phyloP scores from a whole-genome alignment of 2,888 invertebrate genomes.

The Drosophila quinaria region DNA sequence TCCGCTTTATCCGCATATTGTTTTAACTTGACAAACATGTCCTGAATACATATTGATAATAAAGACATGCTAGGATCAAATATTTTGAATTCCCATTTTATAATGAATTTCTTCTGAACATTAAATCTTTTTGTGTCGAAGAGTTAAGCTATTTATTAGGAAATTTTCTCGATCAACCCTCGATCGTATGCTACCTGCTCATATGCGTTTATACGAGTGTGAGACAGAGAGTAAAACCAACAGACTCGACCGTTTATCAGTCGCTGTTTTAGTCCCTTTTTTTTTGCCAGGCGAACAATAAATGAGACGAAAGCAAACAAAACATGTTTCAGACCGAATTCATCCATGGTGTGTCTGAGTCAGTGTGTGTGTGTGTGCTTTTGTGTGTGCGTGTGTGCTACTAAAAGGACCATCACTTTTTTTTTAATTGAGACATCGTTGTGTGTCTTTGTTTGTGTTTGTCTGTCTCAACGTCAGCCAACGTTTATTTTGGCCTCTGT shows the following conservation, averaged over 20 bases:
- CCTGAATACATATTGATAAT: no score
- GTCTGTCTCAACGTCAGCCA: constrained; percentile 37
- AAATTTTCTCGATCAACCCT: constrained; percentile 1
- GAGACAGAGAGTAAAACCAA: constrained; percentile 24
- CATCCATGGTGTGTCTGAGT: constrained; percentile 29
- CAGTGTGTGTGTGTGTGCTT: constrained; percentile 6
- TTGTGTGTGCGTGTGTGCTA: constrained; percentile 13
- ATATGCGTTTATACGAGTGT: not conserved
- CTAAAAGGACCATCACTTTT: constrained; percentile 67
- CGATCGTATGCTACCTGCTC: not conserved
- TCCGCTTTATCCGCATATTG: no score
- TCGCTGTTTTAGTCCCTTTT: constrained; percentile 51
- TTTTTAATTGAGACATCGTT: constrained; percentile 78
- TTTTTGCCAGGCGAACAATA: constrained; percentile 62
- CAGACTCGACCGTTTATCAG: constrained; percentile 54
- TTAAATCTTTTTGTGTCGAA: no score
- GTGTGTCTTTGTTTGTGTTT: constrained; percentile 41
- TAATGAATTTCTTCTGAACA: no score
- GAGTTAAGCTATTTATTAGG: no score
- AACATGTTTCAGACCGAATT: constrained; percentile 62
- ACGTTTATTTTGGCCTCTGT: constrained; percentile 53
- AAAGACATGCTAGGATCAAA: no score
- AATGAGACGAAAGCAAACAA: constrained; percentile 79
- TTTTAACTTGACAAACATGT: no score
- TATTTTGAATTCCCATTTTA: no score